Conservation (phyloP, 1,140 invertebrate genomes). For the Drosophila pruinosa region DNA sequence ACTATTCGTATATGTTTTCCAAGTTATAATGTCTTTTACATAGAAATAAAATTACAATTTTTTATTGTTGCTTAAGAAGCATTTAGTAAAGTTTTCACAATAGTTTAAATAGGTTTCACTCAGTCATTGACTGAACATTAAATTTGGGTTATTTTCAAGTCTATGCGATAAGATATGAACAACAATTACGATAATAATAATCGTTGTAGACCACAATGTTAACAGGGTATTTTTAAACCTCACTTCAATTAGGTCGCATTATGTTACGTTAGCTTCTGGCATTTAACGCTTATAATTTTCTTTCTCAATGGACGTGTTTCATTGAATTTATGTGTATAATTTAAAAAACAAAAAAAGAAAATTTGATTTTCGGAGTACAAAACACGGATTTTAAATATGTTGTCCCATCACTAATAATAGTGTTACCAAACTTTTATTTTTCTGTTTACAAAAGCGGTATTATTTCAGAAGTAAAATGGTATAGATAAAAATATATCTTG, state of each 20-base stretch:
- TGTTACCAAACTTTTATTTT: not conserved
- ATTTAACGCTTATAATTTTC: too few relatives aligned
- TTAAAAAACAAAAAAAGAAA: not conserved
- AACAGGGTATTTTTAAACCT: too few relatives aligned
- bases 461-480: not conserved
- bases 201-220: too few relatives aligned
- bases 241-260: too few relatives aligned
- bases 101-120: too few relatives aligned
- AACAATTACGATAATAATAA: too few relatives aligned
- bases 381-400: not conserved
- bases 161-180: too few relatives aligned
- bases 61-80: not conserved
- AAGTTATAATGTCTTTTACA: constrained; percentile 24
- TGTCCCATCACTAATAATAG: not conserved
- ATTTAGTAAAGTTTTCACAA: not conserved
- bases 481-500: not conserved
- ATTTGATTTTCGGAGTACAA: not conserved
- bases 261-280: too few relatives aligned
- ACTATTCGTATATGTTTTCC: not conserved
- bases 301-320: too few relatives aligned
- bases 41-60: constrained; percentile 6
- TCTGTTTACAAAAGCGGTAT: not conserved
- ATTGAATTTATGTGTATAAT: too few relatives aligned
- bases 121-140: too few relatives aligned
- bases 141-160: too few relatives aligned